Evolutionary conservation across 2,113 vertebrate genomes (phyloP), one percentile per base, ranked within the genome.

Genomic region (Spea multiplicata): DNA sequence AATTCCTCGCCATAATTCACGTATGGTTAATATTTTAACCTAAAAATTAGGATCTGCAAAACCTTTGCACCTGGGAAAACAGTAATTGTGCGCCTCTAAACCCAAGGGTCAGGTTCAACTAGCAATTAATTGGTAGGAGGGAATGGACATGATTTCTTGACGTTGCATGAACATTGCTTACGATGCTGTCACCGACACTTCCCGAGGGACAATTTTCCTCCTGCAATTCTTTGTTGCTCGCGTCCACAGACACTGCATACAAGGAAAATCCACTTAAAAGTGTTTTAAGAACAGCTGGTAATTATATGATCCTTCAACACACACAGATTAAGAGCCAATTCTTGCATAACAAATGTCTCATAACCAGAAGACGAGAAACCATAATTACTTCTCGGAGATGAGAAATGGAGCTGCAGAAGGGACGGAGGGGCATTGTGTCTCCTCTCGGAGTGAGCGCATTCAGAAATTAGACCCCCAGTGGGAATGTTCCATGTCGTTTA

Each of bases 381-480:
- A 46, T 68, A 76, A 76, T 68, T 76, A 57, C 44, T 57, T 57
- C 74, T 76, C 16, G 64, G 64, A 67, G 64, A 53, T 55, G 55
- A 67, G 46, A 44, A 30, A 44, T 44, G 13, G 13, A 76, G 74
- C 13, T 66, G 13, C 3, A 17, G 53, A 16, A 16, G 47, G 16
- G 47, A 62, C 57, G 72, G 46, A 74, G n/a, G 47, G 48, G 62
- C 12, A 66, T 44, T 76, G 50, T 68, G 65, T 68, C 65, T 44
- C 49, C 74, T 52, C 64, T n/a, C 50, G 46, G 14, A 47, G 50
- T 16, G 74, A 65, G 65, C 57, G 65, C 12, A 67, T 68, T 46
- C 65, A 66, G 65, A 75, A 75, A 55, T 75, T 17, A 67, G 49
- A 16, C 62, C 50, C 17, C 73, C 74, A 7, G 64, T 55, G 74